Evolutionary conservation across 2,113 vertebrate species (phyloP).

Genomic region (Petaurus breviceps): DNA sequence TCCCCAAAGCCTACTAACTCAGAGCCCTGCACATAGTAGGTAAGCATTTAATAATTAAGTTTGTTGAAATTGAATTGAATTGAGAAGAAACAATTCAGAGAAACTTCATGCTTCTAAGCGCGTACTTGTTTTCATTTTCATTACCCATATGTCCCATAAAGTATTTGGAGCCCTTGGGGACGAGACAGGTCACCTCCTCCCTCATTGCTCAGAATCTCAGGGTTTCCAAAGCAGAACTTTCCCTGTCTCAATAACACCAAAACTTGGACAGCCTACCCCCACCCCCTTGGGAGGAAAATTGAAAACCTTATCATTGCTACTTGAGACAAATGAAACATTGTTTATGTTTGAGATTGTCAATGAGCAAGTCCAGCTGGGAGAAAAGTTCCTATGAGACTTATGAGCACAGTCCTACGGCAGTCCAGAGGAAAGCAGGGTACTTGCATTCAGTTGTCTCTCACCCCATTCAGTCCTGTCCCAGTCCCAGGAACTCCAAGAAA

Average conservation of each 20-base stretch:
- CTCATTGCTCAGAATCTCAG: neutral
- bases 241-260: neutral
- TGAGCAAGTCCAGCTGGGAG: constrained; percentile 47
- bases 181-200: neutral
- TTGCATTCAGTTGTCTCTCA: neutral
- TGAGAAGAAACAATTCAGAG: neutral
- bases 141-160: neutral
- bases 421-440: neutral
- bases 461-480: neutral
- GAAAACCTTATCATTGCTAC: neutral
- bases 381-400: neutral
- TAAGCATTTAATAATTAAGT: neutral
- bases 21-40: neutral
- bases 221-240: neutral
- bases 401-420: neutral
- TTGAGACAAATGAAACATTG: neutral
- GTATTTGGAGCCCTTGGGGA: neutral
- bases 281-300: neutral
- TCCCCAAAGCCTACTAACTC: neutral
- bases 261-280: neutral
- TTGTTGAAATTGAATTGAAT: neutral
- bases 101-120: neutral
- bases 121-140: neutral
- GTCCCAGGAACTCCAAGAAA: neutral
- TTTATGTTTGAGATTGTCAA: constrained; percentile 22